Base-by-base conservation (phyloP, 1,140 invertebrate species). In the Coptotermes formosanus region DNA sequence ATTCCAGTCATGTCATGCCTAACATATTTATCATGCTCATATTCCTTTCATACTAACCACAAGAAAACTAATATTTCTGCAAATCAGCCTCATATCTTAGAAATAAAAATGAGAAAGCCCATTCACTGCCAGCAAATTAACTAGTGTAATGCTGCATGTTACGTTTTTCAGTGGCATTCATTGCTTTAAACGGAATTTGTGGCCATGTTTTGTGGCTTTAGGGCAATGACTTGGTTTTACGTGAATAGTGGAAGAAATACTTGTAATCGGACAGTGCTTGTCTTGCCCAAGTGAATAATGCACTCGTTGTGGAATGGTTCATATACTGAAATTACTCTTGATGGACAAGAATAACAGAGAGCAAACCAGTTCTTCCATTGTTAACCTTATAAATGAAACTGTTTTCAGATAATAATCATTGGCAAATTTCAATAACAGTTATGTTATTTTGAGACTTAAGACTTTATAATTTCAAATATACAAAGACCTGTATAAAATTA, bases 221-320 rank as follows among this genome's bases (percentile, higher is more conserved):
- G 64, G 64, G 25, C 64, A 75, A 8, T 75, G 64, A 16, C 25
- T 75, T 75, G n/a, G 7, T 19, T 55, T 8, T 75, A 30, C 8
- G 14, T 75, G 64, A 11, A 75, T 75, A 75, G 19, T n/a, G n/a
- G 64, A 75, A 75, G 64, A 75, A 75, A 75, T 75, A 75, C 64
- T 75, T 75, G 64, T 75, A 75, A 75, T 75, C 64, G 64, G 64
- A 75, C 64, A 75, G 64, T 75, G 64, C n/a, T 75, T n/a, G 64
- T 30, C 64, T 21, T 55, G 52, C 19, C 52, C 52, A 55, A 55
- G 52, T 55, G 52, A 55, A 19, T 55, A 55, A 55, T 55, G 52
- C 52, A 55, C 19, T 4, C 12, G 52, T 55, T 55, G 52, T 55
- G 16, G 19, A 19, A 55, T 55, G 52, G 52, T 55, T 55, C 14